phyloP scores from a whole-genome alignment of 2,888 invertebrate species.

The Aplocera efformata region DNA sequence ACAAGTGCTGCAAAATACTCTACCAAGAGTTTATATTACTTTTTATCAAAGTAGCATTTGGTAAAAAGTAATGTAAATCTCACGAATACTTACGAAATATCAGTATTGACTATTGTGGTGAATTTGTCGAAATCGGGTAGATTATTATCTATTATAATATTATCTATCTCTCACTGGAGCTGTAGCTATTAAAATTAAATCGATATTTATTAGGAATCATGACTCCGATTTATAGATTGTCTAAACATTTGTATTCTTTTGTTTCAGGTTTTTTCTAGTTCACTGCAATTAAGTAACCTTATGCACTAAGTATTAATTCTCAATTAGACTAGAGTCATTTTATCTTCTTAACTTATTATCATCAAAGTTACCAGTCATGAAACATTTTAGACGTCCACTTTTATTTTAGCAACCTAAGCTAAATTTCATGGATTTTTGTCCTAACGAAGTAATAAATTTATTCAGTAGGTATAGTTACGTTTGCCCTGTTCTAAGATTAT shows the following conservation, averaged over 20 bases:
- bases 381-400: slow-evolving; percentile 17
- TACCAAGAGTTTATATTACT: too few relatives aligned
- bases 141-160: background rate
- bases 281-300: slow-evolving; percentile 29
- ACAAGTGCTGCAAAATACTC: too few relatives aligned
- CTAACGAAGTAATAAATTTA: background rate
- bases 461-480: background rate
- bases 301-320: slow-evolving; percentile 41
- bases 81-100: too few relatives aligned
- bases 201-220: too few relatives aligned
- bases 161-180: too few relatives aligned
- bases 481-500: background rate
- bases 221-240: too few relatives aligned
- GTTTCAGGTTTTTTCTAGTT: slow-evolving; percentile 33
- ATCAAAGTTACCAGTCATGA: background rate
- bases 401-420: slow-evolving; percentile 19
- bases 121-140: too few relatives aligned
- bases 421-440: slow-evolving; percentile 9
- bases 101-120: too few relatives aligned
- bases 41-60: too few relatives aligned
- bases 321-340: slow-evolving; percentile 25
- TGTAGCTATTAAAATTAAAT: too few relatives aligned
- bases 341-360: slow-evolving; percentile 11
- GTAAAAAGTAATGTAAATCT: too few relatives aligned
- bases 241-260: too few relatives aligned